phyloP scores from a whole-genome alignment of 2,113 vertebrate species.

The Nymphicus hollandicus region DNA sequence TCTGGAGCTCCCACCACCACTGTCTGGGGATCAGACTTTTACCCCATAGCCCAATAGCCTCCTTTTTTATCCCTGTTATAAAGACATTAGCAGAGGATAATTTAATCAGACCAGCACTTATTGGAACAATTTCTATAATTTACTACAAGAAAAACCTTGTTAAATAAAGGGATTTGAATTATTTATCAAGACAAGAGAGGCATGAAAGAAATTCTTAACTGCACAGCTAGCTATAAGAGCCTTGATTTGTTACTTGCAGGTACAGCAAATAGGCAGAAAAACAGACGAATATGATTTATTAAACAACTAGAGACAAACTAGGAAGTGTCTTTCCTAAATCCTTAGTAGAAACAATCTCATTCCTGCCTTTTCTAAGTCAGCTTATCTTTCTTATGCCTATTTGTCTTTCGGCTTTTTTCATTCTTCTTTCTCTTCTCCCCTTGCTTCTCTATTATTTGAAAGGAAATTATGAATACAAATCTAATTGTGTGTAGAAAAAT shows the following conservation, averaged over 20 bases:
- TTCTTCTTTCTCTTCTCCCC: background rate
- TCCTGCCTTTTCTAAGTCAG: background rate
- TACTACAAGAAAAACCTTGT: background rate
- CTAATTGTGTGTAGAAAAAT: background rate
- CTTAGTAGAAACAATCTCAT: background rate
- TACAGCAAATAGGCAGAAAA: background rate
- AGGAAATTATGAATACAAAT: background rate
- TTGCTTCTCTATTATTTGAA: background rate
- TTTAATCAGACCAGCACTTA: background rate
- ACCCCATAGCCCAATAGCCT: background rate
- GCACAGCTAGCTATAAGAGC: background rate
- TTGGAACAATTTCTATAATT: background rate
- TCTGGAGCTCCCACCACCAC: accelerated
- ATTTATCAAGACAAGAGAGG: background rate
- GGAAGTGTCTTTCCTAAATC: background rate
- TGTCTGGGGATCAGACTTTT: background rate
- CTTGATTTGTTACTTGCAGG: background rate
- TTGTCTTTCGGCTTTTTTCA: background rate
- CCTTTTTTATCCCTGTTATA: background rate
- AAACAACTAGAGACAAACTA: background rate
- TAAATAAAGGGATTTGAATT: background rate
- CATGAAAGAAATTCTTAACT: background rate
- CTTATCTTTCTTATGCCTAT: background rate
- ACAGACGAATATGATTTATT: background rate
- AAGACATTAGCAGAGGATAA: background rate